Base-by-base conservation (phyloP, 2,113 vertebrate species). In the Sakesphorus luctuosus region DNA sequence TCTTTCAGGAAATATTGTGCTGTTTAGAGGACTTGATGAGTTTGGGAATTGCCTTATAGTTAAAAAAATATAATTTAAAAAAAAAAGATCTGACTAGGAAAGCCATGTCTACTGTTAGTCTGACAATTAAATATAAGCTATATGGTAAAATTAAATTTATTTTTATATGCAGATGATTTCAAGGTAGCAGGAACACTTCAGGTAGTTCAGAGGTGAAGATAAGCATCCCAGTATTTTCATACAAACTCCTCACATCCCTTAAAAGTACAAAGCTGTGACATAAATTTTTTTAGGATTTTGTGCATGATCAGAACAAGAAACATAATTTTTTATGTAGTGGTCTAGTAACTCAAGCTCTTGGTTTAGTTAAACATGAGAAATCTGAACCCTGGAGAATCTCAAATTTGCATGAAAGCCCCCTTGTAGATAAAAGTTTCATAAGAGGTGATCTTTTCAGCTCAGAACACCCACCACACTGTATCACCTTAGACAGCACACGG, bases 11-110 rank as follows among this genome's bases (percentile, higher is more conserved):
- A 97, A 98, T 97, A 98, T 95, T 97, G 96, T 93, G 90, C 91
- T 80, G 86, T 98, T 97, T 97, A 85, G 94, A 97, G 96, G 97
- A 98, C 97, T 97, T 98, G 98, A 98, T 97, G 96, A 98, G 97
- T 94, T 85, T 90, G 97, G 86, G 95, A 97, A 94, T 89, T 91
- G 81, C 95, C 94, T 97, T 97, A 97, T 49, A 90, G 94, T 94
- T 94, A 58, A 94, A 97, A 97, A 97, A 97, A n/a, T 15, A 15
- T 15, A 43, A 43, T 15, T 43, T 38, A 38, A 97, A 97, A 97
- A 31, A 97, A 96, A 96, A 81, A 67, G 71, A 87, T 90, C 43
- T 84, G 95, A 96, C 44, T 14, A 47, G 69, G 71, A 84, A 62
- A 61, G 52, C 36, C 29, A 71, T 33, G 26, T 11, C 40, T 80